Percentiles rank a stretch among this genome's conserved stretches.
Evolutionary conservation across 2,113 vertebrate genomes (phyloP).

Genomic region (Ibidorhyncha struthersii): DNA sequence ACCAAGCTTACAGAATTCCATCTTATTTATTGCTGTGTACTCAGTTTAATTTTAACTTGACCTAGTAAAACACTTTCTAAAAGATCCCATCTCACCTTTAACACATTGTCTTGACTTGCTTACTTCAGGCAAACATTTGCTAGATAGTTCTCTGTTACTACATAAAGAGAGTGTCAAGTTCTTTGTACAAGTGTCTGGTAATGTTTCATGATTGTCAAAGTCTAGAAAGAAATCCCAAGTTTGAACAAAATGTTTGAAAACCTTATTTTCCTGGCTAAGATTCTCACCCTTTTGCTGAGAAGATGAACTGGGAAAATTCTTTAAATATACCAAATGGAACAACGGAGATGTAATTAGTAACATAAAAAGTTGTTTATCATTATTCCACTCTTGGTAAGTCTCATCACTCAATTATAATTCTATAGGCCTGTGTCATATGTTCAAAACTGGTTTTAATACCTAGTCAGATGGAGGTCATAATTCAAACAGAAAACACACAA

Average conservation of each 20-base stretch:
- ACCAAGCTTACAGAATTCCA: constrained; percentile 43
- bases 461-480: background rate
- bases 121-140: constrained; percentile 56
- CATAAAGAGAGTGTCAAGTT: background rate
- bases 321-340: background rate
- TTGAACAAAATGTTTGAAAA: background rate
- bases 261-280: background rate
- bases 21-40: background rate
- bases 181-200: constrained; percentile 14
- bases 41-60: constrained; percentile 41
- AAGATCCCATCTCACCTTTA: constrained; percentile 26
- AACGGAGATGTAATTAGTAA: background rate
- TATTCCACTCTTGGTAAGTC: background rate
- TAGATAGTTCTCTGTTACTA: background rate
- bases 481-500: background rate
- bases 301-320: background rate
- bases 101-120: constrained; percentile 31
- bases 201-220: background rate
- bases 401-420: background rate
- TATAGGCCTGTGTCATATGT: background rate
- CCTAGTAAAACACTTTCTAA: constrained; percentile 8
- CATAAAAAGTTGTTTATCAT: background rate
- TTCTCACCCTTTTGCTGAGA: background rate
- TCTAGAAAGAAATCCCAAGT: background rate
- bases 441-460: background rate